Percentiles rank a stretch among this genome's conserved stretches.
Conservation (phyloP, 2,888 invertebrate genomes). For the Bursaphelenchus okinawaensis region DNA sequence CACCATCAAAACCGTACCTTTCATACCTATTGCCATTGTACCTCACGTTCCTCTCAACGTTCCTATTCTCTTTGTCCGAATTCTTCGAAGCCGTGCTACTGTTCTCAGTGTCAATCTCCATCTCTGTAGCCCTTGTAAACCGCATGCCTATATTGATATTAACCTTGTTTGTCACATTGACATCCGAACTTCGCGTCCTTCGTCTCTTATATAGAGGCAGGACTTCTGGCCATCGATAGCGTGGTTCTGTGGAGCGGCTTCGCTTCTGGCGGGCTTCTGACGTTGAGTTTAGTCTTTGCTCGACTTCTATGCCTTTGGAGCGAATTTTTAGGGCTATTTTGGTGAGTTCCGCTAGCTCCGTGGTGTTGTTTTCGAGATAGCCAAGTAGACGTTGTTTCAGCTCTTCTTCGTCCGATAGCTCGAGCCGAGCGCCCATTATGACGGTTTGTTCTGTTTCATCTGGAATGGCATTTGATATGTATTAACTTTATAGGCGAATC, state of each 20-base stretch:
- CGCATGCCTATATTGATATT: not conserved
- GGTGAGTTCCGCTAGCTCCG: not conserved
- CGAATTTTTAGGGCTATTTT: conserved; percentile 2
- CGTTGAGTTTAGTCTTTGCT: not conserved
- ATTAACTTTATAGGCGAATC: too few relatives aligned
- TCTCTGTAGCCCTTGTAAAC: not conserved
- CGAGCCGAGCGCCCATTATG: not conserved
- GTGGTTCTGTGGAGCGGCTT: conserved; percentile 4
- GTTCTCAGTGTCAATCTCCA: not conserved
- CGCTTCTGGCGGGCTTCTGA: not conserved
- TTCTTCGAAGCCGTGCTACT: not conserved
- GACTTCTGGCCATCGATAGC: not conserved
- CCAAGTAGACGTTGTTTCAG: conserved; percentile 5
- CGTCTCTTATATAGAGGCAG: conserved; percentile 3
- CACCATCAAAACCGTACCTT: too few relatives aligned
- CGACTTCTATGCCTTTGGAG: not conserved
- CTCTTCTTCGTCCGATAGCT: not conserved
- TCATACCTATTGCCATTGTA: too few relatives aligned
- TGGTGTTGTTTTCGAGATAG: conserved; percentile 4
- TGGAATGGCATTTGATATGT: too few relatives aligned
- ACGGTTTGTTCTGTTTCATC: not conserved
- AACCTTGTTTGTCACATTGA: not conserved
- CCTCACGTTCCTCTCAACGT: not conserved
- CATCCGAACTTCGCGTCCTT: not conserved
- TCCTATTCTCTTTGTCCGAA: not conserved